These are phyloP conservation scores for Semibalanus balanoides DNA, from an alignment of 1,140 invertebrate species.

Conservation along the genomic window DNA sequence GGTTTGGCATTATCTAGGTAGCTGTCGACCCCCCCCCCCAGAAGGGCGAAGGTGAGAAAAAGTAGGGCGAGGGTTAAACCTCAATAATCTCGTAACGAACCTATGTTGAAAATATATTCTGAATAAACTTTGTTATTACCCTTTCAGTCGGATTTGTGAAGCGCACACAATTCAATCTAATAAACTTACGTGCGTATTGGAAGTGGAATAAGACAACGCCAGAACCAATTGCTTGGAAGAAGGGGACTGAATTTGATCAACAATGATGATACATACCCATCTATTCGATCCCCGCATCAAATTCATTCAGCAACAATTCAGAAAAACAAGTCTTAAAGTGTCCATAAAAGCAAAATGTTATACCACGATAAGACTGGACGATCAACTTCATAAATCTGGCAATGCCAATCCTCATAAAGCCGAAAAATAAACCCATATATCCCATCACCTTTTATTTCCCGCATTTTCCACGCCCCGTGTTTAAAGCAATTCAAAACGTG, in stretches of 20 bases:
- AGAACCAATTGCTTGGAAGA: too few relatives aligned
- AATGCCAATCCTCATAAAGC: not conserved
- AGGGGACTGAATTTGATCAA: not conserved
- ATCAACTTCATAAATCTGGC: not conserved
- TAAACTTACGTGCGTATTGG: too few relatives aligned
- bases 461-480: not conserved
- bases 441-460: not conserved
- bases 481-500: not conserved
- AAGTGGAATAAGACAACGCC: too few relatives aligned
- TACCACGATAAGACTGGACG: not conserved
- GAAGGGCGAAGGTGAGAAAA: too few relatives aligned
- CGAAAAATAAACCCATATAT: constrained; percentile 1
- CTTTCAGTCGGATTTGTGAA: too few relatives aligned
- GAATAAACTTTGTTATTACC: too few relatives aligned
- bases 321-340: not conserved
- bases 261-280: not conserved
- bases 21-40: too few relatives aligned
- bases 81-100: too few relatives aligned
- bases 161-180: too few relatives aligned
- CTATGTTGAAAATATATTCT: too few relatives aligned
- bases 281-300: not conserved
- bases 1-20: too few relatives aligned
- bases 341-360: not conserved
- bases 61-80: too few relatives aligned
- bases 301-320: not conserved